phyloP scores from a whole-genome alignment of 2,888 invertebrate species.

The Hydropsyche betteni region DNA sequence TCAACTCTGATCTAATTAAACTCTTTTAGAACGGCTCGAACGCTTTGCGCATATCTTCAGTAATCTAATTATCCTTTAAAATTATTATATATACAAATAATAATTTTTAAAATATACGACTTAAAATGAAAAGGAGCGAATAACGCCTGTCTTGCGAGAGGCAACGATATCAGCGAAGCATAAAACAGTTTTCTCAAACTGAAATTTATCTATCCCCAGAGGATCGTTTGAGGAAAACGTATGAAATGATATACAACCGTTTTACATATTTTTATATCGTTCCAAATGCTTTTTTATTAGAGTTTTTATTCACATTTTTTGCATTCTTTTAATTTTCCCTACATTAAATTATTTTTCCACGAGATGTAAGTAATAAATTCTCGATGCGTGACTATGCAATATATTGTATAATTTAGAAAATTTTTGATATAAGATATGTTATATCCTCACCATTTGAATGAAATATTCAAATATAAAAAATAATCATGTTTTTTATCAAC shows the following conservation, averaged over 20 bases:
- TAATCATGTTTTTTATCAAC: too few species aligned
- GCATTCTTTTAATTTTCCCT: not conserved
- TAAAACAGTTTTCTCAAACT: constrained; percentile 29
- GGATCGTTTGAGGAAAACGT: constrained; percentile 14
- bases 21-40: too few species aligned
- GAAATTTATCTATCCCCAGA: constrained; percentile 24
- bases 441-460: too few species aligned
- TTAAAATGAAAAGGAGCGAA: not conserved
- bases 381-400: not conserved
- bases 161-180: constrained; percentile 18
- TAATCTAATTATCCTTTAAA: too few species aligned
- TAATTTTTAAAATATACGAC: too few species aligned
- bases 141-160: not conserved
- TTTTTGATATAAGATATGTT: not conserved
- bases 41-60: too few species aligned
- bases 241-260: constrained; percentile 19
- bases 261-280: constrained; percentile 26
- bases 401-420: not conserved
- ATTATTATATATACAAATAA: too few species aligned
- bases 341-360: not conserved
- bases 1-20: too few species aligned
- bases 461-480: too few species aligned
- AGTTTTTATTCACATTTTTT: constrained; percentile 1
- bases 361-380: not conserved
- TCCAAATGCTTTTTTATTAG: constrained; percentile 14